A percentile compares a stretch with the other conserved stretches of the same genome.
phyloP scores from a whole-genome alignment of 2,888 invertebrate genomes.

The Galeruca laticollis region DNA sequence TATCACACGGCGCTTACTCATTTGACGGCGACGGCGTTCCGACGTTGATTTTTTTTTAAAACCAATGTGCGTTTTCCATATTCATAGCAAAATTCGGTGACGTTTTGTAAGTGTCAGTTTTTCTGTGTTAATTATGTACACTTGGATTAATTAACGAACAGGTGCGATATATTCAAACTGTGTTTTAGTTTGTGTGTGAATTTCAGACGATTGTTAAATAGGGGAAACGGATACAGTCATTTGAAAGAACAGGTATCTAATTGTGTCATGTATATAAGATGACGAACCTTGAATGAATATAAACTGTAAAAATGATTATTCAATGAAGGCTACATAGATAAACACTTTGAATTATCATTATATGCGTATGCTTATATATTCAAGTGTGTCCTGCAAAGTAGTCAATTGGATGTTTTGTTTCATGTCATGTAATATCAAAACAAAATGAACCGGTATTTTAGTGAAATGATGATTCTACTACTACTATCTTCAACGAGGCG shows the following conservation, averaged over 20 bases:
- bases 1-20: slow-evolving; percentile 40
- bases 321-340: too few relatives aligned
- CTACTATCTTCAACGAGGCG: too few relatives aligned
- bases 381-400: too few relatives aligned
- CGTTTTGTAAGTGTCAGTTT: not conserved
- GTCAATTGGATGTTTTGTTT: too few relatives aligned
- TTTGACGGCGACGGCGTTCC: slow-evolving; percentile 31
- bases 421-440: too few relatives aligned
- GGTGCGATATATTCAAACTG: slow-evolving; percentile 5
- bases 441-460: too few relatives aligned
- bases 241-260: slow-evolving; percentile 21
- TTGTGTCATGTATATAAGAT: not conserved
- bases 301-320: too few relatives aligned
- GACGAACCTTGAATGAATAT: not conserved
- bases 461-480: too few relatives aligned
- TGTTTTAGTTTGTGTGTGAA: slow-evolving; percentile 4
- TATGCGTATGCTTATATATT: too few relatives aligned
- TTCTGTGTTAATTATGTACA: not conserved
- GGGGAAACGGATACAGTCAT: slow-evolving; percentile 12
- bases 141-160: not conserved
- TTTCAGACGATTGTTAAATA: not conserved
- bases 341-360: too few relatives aligned
- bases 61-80: not conserved
- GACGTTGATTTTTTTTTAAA: slow-evolving; percentile 16
- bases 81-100: not conserved